These are phyloP conservation scores for Balearica regulorum DNA, from an alignment of 2,797 vertebrate genomes.

Conservation along the genomic window DNA sequence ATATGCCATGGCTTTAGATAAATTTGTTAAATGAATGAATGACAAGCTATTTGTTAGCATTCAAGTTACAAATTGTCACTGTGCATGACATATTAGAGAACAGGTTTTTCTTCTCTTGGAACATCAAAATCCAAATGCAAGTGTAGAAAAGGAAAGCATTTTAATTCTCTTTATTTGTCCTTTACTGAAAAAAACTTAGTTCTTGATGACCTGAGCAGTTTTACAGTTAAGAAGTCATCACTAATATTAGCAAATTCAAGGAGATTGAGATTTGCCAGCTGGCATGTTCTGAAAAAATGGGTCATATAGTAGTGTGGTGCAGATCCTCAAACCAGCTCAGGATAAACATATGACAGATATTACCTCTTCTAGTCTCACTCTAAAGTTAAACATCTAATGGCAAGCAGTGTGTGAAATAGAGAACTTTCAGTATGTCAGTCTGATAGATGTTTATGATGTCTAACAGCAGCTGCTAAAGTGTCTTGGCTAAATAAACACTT, in stretches of 20 bases:
- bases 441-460: neutral
- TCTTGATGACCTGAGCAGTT: neutral
- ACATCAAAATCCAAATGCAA: neutral
- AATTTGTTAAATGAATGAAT: neutral
- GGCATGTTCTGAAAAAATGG: neutral
- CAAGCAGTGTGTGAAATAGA: neutral
- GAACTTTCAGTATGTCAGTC: neutral
- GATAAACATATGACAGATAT: neutral
- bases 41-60: neutral
- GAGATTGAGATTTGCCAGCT: neutral
- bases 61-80: neutral
- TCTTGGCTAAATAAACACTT: neutral
- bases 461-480: neutral
- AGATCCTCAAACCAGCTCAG: neutral
- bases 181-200: neutral
- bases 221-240: neutral
- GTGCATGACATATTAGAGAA: neutral
- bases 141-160: neutral
- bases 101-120: neutral
- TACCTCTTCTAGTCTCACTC: neutral
- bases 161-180: neutral
- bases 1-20: neutral
- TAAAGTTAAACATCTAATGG: neutral
- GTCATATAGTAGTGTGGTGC: neutral
- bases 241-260: neutral